Percentiles rank a stretch among this genome's conserved stretches.
These are phyloP conservation scores for Boleophthalmus pectinirostris DNA, from an alignment of 2,113 vertebrate genomes.

Conservation along the genomic window DNA sequence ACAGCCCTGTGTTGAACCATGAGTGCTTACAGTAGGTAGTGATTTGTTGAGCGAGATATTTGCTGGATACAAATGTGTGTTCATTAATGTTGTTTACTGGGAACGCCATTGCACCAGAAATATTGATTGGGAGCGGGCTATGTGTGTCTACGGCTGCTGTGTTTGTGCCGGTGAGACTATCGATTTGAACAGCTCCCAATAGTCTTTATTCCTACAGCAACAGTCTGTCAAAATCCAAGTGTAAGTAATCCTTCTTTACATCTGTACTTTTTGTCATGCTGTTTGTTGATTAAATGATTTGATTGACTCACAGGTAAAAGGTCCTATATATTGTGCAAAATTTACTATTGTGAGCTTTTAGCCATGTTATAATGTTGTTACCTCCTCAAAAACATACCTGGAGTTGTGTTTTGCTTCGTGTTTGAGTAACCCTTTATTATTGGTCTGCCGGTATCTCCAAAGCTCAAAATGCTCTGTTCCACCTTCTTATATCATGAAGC, in stretches of 20 bases:
- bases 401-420: too few species aligned
- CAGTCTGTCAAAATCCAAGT: slow-evolving; percentile 67
- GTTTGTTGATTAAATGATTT: slow-evolving; percentile 22
- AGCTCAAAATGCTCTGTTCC: too few species aligned
- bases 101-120: slow-evolving; percentile 53
- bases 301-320: neutral
- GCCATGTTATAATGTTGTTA: too few species aligned
- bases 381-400: too few species aligned
- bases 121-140: slow-evolving; percentile 55
- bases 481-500: too few species aligned
- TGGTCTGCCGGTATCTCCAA: too few species aligned
- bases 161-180: slow-evolving; percentile 59
- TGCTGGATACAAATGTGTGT: slow-evolving; percentile 66
- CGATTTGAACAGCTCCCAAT: slow-evolving; percentile 61
- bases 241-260: slow-evolving; percentile 63
- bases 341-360: too few species aligned
- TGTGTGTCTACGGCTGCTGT: slow-evolving; percentile 28
- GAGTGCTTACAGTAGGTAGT: slow-evolving; percentile 28
- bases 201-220: slow-evolving; percentile 67
- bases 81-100: slow-evolving; percentile 73
- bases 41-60: slow-evolving; percentile 56
- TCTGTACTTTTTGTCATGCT: slow-evolving; percentile 30
- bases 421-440: too few species aligned
- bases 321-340: too few species aligned
- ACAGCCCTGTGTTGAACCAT: neutral